phyloP scores from a whole-genome alignment of 2,797 vertebrate genomes.

The Basileuterus tristriatus region DNA sequence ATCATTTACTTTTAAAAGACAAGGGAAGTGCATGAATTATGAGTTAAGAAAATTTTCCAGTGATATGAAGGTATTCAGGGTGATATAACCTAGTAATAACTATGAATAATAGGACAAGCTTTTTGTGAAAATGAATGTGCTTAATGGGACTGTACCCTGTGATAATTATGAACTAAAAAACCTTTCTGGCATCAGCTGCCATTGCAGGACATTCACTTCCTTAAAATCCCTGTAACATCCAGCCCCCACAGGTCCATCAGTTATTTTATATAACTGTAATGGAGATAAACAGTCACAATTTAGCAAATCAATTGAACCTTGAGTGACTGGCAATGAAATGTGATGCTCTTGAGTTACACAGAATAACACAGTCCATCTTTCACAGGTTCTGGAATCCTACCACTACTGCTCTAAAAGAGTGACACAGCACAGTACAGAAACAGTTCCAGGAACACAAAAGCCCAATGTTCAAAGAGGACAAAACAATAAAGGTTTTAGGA shows the following conservation, averaged over 20 bases:
- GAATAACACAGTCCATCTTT: neutral
- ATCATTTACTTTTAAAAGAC: rapidly evolving
- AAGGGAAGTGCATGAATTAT: neutral
- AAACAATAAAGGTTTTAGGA: neutral
- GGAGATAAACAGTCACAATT: neutral
- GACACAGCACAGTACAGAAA: neutral
- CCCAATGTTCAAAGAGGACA: neutral
- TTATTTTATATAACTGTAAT: neutral
- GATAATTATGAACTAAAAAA: neutral
- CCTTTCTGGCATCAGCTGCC: neutral
- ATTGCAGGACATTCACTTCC: neutral
- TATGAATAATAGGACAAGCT: neutral
- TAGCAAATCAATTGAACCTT: neutral
- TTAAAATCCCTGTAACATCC: neutral
- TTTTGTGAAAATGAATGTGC: neutral
- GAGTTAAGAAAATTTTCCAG: neutral
- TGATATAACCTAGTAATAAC: neutral
- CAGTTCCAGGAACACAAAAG: neutral
- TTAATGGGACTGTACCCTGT: neutral
- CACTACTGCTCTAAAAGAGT: neutral
- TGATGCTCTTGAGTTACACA: neutral
- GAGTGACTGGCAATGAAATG: neutral
- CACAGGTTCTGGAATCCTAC: neutral
- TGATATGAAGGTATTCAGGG: neutral
- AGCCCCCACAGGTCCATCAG: neutral